A percentile compares a stretch with the other conserved stretches of the same genome.
Conservation (phyloP, 2,797 vertebrate genomes). For the Discoglossus pictus region DNA sequence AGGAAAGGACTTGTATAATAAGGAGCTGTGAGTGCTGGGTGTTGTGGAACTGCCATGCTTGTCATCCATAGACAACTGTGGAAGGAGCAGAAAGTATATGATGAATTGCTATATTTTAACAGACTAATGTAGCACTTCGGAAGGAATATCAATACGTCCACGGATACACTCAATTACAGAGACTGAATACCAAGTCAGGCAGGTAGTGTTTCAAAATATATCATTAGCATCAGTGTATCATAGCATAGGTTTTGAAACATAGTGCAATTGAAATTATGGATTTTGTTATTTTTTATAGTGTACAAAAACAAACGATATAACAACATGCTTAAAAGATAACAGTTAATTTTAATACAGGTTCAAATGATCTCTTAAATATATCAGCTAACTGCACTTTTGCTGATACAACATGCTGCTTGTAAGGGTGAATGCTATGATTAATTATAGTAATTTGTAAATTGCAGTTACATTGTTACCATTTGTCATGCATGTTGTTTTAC, state of each 20-base stretch:
- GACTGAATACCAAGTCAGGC: slow-evolving; percentile 35
- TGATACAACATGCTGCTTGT: slow-evolving; percentile 15
- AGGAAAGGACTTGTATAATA: too few species aligned
- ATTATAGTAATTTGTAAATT: slow-evolving; percentile 42
- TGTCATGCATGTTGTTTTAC: slow-evolving; percentile 25
- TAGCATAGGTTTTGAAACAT: background rate
- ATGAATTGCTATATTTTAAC: slow-evolving; percentile 37
- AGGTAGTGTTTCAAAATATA: slow-evolving; percentile 24
- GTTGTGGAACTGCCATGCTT: too few species aligned
- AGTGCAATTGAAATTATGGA: background rate
- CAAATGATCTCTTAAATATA: slow-evolving; percentile 2
- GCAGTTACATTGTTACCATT: slow-evolving; percentile 21
- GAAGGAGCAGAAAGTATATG: slow-evolving; percentile 19
- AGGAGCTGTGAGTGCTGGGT: too few species aligned
- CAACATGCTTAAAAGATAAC: slow-evolving; percentile 5
- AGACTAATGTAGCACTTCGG: slow-evolving; percentile 38
- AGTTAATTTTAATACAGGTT: slow-evolving; percentile 5
- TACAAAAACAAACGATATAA: background rate
- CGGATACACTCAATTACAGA: slow-evolving; percentile 29
- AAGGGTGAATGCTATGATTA: slow-evolving; percentile 36
- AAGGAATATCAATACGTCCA: slow-evolving; percentile 30
- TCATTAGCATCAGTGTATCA: slow-evolving; percentile 27
- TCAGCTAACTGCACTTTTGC: slow-evolving; percentile 11
- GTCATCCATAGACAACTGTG: slow-evolving; percentile 1
- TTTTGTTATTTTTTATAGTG: background rate